These are phyloP conservation scores for Apamea anceps DNA, from an alignment of 2,888 invertebrate genomes.

Conservation along the genomic window DNA sequence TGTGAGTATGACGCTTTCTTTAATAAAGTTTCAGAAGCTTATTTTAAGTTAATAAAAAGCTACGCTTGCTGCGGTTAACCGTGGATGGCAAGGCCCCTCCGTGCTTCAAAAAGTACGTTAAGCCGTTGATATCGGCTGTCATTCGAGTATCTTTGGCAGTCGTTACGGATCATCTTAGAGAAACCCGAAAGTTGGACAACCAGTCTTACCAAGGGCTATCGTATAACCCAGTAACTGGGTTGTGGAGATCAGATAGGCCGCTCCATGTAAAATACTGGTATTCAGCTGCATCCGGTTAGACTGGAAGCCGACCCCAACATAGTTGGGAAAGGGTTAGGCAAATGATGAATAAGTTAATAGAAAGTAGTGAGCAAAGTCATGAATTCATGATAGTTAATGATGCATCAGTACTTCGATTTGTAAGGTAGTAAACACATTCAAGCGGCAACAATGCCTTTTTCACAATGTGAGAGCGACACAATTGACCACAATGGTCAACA, in stretches of 20 bases:
- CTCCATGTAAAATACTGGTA: not conserved
- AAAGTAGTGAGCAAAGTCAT: not conserved
- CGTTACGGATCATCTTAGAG: not conserved
- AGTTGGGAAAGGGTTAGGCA: not conserved
- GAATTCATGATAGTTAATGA: not conserved
- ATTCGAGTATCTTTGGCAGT: not conserved
- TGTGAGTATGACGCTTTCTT: not conserved
- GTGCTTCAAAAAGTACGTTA: not conserved
- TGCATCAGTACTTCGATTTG: not conserved
- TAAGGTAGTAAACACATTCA: not conserved
- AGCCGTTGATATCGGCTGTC: not conserved
- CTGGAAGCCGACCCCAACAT: not conserved
- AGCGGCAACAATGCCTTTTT: conserved; percentile 1
- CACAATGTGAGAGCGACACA: conserved; percentile 7
- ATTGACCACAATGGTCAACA: conserved; percentile 3
- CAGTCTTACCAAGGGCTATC: not conserved
- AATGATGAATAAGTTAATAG: not conserved
- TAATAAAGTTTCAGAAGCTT: not conserved
- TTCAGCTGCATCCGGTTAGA: not conserved
- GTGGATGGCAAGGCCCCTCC: not conserved
- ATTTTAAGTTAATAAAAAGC: not conserved
- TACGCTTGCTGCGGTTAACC: not conserved
- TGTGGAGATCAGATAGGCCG: not conserved
- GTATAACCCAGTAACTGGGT: not conserved
- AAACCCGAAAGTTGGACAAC: not conserved